Evolutionary conservation across 2,797 vertebrate species (phyloP), one percentile per base, ranked within the genome.

Genomic region (Sebastes iracundus): DNA sequence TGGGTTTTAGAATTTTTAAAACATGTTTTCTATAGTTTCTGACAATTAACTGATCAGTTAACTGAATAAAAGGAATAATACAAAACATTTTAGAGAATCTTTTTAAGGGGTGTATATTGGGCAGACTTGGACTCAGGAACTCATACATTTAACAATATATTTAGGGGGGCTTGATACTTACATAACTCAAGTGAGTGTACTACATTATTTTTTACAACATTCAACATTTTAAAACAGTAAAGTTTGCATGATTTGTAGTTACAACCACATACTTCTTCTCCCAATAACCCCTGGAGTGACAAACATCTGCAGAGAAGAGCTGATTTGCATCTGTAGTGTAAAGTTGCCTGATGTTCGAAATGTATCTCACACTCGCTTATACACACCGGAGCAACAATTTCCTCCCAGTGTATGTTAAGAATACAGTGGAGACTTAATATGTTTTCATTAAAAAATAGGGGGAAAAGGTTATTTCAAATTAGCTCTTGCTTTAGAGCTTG

Each of bases 401-500:
- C 38, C 69, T 68, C 13, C 4, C 3, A 58, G 33, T 23, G 49
- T 53, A 55, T 35, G 32, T 76, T 42, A 7, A 22, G 23, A 68
- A 75, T 2, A 62, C 18, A 63, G 42, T n/a, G 2, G 0, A 82
- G 62, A 72, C 46, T 49, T 46, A 72, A 81, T 55, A 73, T 42
- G 70, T 55, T 74, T 88, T 35, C 25, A 82, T 65, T 58, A 52
- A 46, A 55, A 70, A 23, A 14, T 52, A 8, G 5, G 6, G 6
- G 3, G 0, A 3, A 65, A 74, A 64, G 58, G 18, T 65, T 77
- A 72, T 86, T 89, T 79, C 70, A 89, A 85, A 91, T 87, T 81
- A 81, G 67, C 64, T 89, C 59, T 46, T 85, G 87, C 76, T 86
- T 88, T 75, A 52, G 83, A 87, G 82, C 87, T 81, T 53, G 79